Percentiles rank a stretch among this genome's conserved stretches.
Conservation (phyloP, 2,113 vertebrate species). For the Peromyscus polionotus region DNA sequence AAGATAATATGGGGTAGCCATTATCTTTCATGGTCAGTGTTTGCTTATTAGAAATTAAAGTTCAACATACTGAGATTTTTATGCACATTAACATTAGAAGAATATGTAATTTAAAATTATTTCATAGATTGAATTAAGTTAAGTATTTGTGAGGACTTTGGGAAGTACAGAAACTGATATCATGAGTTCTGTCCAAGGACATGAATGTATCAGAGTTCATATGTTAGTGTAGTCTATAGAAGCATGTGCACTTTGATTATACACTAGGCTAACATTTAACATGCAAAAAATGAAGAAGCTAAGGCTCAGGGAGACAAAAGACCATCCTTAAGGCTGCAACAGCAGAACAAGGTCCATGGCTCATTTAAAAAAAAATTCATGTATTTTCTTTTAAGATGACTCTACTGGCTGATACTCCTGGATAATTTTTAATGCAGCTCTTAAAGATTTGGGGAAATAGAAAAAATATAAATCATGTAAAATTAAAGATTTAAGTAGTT, state of each 20-base stretch:
- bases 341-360: not conserved
- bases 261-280: not conserved
- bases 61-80: conserved; percentile 6
- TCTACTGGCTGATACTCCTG: not conserved
- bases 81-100: conserved; percentile 30
- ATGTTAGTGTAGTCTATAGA: conserved; percentile 54
- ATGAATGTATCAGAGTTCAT: conserved; percentile 24
- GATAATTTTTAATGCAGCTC: not conserved
- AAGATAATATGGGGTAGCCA: conserved; percentile 20
- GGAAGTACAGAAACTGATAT: not conserved
- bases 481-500: not conserved
- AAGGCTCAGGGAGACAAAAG: not conserved
- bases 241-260: not conserved
- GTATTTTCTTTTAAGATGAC: not conserved
- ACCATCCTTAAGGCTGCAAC: not conserved
- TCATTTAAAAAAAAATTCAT: not conserved
- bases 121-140: conserved; percentile 6
- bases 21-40: conserved; percentile 54
- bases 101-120: not conserved
- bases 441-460: not conserved
- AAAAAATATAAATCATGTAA: not conserved
- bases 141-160: conserved; percentile 1
- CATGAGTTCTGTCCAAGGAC: not conserved
- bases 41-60: conserved; percentile 55
- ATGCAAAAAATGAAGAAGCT: not conserved